Evolutionary conservation across 2,113 vertebrate genomes (phyloP).

Genomic region (Porphyrio hochstetteri): DNA sequence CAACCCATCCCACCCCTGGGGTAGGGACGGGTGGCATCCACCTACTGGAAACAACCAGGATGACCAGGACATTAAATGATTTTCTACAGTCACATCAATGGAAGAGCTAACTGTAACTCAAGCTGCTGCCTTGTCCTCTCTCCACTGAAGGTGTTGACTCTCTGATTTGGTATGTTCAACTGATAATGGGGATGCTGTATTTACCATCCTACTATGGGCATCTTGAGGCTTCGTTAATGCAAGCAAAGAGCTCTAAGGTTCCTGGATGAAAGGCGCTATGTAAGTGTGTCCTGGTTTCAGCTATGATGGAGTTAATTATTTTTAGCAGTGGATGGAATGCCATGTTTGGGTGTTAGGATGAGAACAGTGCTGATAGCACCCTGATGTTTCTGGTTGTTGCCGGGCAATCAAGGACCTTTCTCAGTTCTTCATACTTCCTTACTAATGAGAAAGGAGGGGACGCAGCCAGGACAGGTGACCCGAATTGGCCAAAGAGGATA

Average conservation of each 20-base stretch:
- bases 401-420: too few relatives aligned
- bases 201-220: not conserved
- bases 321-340: too few relatives aligned
- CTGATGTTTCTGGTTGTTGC: too few relatives aligned
- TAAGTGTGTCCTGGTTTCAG: too few relatives aligned
- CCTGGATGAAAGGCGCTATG: not conserved
- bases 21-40: not conserved
- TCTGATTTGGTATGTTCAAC: not conserved
- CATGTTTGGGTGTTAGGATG: too few relatives aligned
- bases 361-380: too few relatives aligned
- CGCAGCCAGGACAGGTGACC: too few relatives aligned
- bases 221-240: not conserved
- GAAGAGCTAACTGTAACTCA: not conserved
- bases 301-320: too few relatives aligned
- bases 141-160: not conserved
- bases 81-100: not conserved
- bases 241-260: slow-evolving; percentile 1
- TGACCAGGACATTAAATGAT: not conserved
- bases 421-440: too few relatives aligned
- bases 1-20: not conserved
- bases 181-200: not conserved
- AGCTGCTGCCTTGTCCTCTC: not conserved
- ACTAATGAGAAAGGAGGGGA: too few relatives aligned
- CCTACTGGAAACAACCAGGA: not conserved
- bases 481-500: too few relatives aligned